Conservation (phyloP, 2,888 invertebrate genomes). For the Meteorus colon region DNA sequence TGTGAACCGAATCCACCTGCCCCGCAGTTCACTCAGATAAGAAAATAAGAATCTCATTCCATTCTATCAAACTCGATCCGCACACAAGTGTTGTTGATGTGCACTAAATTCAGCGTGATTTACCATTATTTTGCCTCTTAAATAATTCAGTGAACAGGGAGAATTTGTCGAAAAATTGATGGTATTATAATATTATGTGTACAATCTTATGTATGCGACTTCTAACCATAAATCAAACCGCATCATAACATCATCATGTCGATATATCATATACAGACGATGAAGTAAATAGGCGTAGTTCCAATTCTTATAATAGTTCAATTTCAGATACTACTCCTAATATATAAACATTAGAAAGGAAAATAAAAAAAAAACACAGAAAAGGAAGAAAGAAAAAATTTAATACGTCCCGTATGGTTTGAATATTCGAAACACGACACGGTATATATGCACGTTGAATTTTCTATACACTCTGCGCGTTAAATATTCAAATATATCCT, state of each 20-base stretch:
- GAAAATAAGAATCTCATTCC: constrained; percentile 45
- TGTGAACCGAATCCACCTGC: constrained; percentile 66
- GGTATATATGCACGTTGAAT: neutral
- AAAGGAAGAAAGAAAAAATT: no score
- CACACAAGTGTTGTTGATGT: constrained; percentile 59
- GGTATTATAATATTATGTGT: constrained; percentile 74
- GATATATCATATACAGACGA: no score
- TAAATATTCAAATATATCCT: constrained; percentile 5
- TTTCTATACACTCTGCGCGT: neutral
- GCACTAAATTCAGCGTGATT: constrained; percentile 72
- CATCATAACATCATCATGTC: constrained; percentile 62
- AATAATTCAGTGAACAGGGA: constrained; percentile 73
- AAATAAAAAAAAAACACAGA: no score
- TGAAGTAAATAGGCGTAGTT: no score
- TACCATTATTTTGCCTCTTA: constrained; percentile 66
- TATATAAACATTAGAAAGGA: no score
- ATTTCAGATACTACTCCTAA: no score
- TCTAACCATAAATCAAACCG: constrained; percentile 72
- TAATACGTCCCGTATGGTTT: no score
- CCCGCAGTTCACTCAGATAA: constrained; percentile 67
- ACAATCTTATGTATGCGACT: constrained; percentile 72
- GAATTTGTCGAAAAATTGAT: constrained; percentile 74
- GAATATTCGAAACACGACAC: neutral
- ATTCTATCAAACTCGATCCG: constrained; percentile 31
- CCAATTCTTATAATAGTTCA: no score